Evolutionary conservation across 2,888 invertebrate genomes (phyloP), one percentile per base, ranked within the genome.

Genomic region (Phanerotoma sp.): DNA sequence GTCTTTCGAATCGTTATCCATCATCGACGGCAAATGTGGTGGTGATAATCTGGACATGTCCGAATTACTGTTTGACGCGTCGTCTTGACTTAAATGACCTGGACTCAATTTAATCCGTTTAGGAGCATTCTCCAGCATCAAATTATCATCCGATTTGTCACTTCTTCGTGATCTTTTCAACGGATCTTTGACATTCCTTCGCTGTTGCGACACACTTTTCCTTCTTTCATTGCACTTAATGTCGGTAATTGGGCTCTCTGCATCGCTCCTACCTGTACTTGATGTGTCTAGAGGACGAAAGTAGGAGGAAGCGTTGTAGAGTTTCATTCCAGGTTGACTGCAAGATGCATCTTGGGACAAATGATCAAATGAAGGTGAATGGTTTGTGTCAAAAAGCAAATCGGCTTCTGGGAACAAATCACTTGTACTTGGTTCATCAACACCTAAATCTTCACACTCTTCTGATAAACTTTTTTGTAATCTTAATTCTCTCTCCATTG

Each of bases 381-480:
- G 87, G 62, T 88, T 88, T 0, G 86, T 81, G 52, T 88, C 85
- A 66, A 89, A 87, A 45, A 88, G 74, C 46, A 88, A 75, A 70
- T 89, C 89, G 0, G 88, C 88, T 67, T 89, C 89, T 0, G 89
- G 89, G 70, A 89, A 89, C 60, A 89, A 77, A 67, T 89, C 89
- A 57, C 88, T 87, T 0, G 89, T 87, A n/a, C 88, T 88, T 0
- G 89, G 89, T 40, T 89, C 88, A 66, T 88, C 89, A 46, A 89
- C 89, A 4, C 89, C 89, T 10, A 89, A 78, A 70, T 89, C 89
- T 67, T 88, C 88, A 72, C 89, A 89, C 73, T 89, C 89, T 70
- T 89, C 89, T 0, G 88, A 87, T 11, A 89, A 75, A 10, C 88
- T 88, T 73, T 88, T 89, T 79, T 88, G 84, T 5, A 83, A 74